Conservation (phyloP, 2,888 invertebrate genomes). For the Phyllotreta striolata region DNA sequence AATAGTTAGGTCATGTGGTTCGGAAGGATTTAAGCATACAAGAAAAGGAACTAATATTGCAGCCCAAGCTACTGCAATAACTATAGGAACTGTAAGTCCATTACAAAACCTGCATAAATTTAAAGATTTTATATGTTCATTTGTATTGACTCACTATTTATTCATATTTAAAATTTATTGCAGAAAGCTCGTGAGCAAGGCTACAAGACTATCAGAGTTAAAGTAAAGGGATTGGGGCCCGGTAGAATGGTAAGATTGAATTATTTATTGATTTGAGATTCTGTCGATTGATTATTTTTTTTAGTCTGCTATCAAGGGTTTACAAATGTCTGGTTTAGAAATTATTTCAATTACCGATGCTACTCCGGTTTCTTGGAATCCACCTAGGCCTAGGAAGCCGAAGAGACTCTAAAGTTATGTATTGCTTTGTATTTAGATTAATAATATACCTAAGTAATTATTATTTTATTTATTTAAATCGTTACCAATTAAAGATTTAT, state of each 20-base stretch:
- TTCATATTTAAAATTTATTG: slow-evolving; percentile 48
- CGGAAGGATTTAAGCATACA: slow-evolving; percentile 94
- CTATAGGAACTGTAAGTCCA: slow-evolving; percentile 72
- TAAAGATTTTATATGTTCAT: neutral
- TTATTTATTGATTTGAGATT: slow-evolving; percentile 24
- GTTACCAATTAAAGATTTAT: no score
- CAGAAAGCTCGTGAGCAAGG: slow-evolving; percentile 79
- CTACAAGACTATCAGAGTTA: slow-evolving; percentile 77
- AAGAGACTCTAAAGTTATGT: slow-evolving; percentile 73
- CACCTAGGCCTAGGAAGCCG: slow-evolving; percentile 84
- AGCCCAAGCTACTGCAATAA: slow-evolving; percentile 92
- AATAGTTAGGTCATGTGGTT: slow-evolving; percentile 79
- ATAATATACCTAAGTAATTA: neutral
- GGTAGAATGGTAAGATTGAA: slow-evolving; percentile 78
- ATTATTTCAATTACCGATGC: slow-evolving; percentile 93
- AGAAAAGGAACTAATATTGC: slow-evolving; percentile 97
- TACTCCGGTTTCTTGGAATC: slow-evolving; percentile 84
- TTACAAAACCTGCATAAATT: neutral
- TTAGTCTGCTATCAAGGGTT: slow-evolving; percentile 92
- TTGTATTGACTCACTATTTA: neutral
- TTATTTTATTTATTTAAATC: no score
- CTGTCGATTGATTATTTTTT: slow-evolving; percentile 15
- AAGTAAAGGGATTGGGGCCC: slow-evolving; percentile 85
- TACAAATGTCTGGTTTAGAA: slow-evolving; percentile 90
- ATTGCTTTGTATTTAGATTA: slow-evolving; percentile 1